A percentile compares a stretch with the other conserved stretches of the same genome.
These are phyloP conservation scores for Drosophila nigrodunni DNA, from an alignment of 1,140 invertebrate genomes.

Conservation along the genomic window DNA sequence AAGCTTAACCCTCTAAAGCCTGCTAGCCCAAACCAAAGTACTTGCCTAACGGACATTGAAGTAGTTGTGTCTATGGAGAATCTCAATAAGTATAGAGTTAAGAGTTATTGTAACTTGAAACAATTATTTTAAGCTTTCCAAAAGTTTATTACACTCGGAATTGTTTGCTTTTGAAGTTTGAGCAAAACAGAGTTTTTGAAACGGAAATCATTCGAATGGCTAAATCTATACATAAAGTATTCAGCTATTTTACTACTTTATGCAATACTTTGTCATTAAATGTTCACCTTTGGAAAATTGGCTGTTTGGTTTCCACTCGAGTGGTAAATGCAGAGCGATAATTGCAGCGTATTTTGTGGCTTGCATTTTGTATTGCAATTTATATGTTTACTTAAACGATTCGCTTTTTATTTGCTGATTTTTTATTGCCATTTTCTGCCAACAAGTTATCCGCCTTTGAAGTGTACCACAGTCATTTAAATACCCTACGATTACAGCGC, in stretches of 20 bases:
- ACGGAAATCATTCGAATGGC: no score
- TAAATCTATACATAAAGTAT: no score
- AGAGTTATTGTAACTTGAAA: no score
- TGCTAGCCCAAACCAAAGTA: background rate
- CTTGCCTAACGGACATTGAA: no score
- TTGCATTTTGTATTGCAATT: background rate
- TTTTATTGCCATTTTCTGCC: background rate
- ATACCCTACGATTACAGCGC: background rate
- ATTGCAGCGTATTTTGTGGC: background rate
- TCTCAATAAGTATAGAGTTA: no score
- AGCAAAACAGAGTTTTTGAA: no score
- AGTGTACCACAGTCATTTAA: background rate
- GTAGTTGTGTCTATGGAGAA: no score
- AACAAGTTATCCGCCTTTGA: background rate
- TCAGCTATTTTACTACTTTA: no score
- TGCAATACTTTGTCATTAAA: background rate
- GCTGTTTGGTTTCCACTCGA: background rate
- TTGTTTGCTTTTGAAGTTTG: no score
- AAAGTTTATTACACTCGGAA: no score
- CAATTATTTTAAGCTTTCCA: no score
- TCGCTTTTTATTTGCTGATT: background rate
- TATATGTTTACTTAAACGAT: slow-evolving; percentile 8
- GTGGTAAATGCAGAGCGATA: slow-evolving; percentile 10
- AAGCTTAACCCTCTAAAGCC: slow-evolving; percentile 4
- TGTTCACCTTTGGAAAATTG: background rate